Percentiles rank a stretch among this genome's conserved stretches.
Conservation (phyloP, 2,113 vertebrate genomes). For the Aptenodytes forsteri region DNA sequence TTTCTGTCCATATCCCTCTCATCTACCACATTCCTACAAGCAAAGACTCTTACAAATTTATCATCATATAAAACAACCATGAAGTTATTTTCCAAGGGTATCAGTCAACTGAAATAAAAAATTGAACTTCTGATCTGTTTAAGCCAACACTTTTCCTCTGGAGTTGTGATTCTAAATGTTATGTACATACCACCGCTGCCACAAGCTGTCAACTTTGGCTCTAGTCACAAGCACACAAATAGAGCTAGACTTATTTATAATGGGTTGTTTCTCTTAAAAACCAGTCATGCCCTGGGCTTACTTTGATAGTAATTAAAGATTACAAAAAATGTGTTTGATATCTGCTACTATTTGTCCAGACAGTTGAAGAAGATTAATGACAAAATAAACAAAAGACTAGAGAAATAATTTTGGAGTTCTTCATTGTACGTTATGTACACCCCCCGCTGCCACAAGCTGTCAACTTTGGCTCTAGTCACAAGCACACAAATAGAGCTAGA, state of each 20-base stretch:
- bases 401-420: not conserved
- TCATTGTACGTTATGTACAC: not conserved
- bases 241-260: not conserved
- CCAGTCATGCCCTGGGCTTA: not conserved
- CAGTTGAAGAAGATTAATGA: not conserved
- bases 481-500: not conserved
- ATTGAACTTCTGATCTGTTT: not conserved
- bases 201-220: not conserved
- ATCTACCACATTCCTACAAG: not conserved
- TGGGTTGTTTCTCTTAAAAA: not conserved
- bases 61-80: not conserved
- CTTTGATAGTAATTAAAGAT: not conserved
- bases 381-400: not conserved
- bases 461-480: not conserved
- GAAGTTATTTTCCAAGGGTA: not conserved
- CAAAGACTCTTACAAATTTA: not conserved
- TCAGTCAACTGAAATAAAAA: conserved; percentile 16
- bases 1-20: not conserved
- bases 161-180: not conserved
- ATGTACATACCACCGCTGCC: not conserved
- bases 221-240: not conserved
- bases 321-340: not conserved
- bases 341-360: not conserved
- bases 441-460: not conserved
- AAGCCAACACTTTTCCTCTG: not conserved